Conservation (phyloP, 1,140 invertebrate species). For the Cotesia vestalis region DNA sequence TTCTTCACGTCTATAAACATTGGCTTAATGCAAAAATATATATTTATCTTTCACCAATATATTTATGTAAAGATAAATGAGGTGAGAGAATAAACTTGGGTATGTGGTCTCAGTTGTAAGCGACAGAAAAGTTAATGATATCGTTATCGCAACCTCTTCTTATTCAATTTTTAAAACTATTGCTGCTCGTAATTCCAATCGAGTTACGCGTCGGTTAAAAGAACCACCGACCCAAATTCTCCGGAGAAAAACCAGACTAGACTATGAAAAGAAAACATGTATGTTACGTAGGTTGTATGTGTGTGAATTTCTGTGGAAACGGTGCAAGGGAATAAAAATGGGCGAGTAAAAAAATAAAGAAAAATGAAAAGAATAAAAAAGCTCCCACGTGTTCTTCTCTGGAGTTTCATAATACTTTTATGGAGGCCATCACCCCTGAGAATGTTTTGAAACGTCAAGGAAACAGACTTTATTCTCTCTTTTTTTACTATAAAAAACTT, state of each 20-base stretch:
- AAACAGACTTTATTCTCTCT: conserved; percentile 5
- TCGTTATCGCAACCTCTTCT: neutral
- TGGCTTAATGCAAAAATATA: too few relatives aligned
- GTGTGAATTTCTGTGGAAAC: neutral
- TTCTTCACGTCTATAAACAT: too few relatives aligned
- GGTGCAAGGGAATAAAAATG: conserved; percentile 2
- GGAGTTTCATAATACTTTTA: conserved; percentile 20
- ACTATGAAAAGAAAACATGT: neutral
- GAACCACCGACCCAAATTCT: conserved; percentile 15
- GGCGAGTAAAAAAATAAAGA: neutral
- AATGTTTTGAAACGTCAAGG: neutral
- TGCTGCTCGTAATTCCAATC: conserved; percentile 26
- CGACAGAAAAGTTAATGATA: neutral
- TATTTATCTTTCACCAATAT: too few relatives aligned
- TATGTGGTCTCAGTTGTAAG: neutral
- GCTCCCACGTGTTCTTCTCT: neutral
- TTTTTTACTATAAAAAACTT: neutral
- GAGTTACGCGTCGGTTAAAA: conserved; percentile 5
- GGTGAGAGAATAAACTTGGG: neutral
- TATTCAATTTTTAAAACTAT: conserved; percentile 37
- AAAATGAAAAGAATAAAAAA: conserved; percentile 19
- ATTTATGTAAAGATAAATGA: neutral
- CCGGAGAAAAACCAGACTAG: neutral
- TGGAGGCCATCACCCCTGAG: conserved; percentile 6
- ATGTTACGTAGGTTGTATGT: neutral